Evolutionary conservation across 1,140 invertebrate species (phyloP).

Genomic region (Chironomus tepperi): DNA sequence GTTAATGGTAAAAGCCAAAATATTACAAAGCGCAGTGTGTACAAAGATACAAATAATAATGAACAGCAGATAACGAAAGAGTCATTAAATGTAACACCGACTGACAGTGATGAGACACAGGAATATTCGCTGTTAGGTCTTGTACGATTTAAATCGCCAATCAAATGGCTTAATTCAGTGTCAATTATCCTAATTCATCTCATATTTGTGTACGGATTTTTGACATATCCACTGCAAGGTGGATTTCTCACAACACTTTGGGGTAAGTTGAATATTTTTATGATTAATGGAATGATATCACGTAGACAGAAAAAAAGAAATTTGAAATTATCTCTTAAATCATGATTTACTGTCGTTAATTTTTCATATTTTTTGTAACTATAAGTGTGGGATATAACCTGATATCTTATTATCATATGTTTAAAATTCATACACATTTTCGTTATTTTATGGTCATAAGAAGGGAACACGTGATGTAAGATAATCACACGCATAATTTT

Average conservation of each 20-base stretch:
- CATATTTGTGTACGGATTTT: slow-evolving; percentile 4
- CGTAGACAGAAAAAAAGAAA: too few relatives aligned
- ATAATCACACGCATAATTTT: too few relatives aligned
- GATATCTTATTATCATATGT: too few relatives aligned
- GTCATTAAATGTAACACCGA: not conserved
- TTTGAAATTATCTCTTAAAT: too few relatives aligned
- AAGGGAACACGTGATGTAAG: too few relatives aligned
- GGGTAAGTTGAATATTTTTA: not conserved
- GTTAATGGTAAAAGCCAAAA: not conserved
- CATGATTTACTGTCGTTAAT: too few relatives aligned
- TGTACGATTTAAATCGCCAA: not conserved
- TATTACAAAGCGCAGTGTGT: not conserved
- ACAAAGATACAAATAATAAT: slow-evolving; percentile 20
- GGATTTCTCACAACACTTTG: not conserved
- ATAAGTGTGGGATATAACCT: too few relatives aligned
- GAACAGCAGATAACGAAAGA: not conserved
- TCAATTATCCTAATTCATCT: slow-evolving; percentile 3
- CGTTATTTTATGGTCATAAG: too few relatives aligned
- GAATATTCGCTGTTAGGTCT: not conserved
- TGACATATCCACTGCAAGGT: slow-evolving; percentile 2
- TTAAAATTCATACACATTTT: too few relatives aligned
- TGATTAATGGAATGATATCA: too few relatives aligned
- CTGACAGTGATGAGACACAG: not conserved
- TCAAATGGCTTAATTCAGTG: slow-evolving; percentile 17
- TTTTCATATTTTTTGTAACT: too few relatives aligned